These are phyloP conservation scores for Rotaria macrura DNA, from an alignment of 2,888 invertebrate genomes.

Conservation along the genomic window DNA sequence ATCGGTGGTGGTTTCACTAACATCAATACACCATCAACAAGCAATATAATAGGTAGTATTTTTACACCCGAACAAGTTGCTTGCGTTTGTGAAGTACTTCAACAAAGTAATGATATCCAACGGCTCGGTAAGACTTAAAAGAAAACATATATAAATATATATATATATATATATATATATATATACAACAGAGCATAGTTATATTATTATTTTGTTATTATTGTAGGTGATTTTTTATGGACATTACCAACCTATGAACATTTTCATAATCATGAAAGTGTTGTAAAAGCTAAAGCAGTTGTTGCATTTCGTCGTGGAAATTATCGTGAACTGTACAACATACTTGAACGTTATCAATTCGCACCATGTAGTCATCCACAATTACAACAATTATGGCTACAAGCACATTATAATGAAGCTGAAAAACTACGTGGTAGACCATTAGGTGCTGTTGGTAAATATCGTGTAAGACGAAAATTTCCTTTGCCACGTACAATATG, in stretches of 20 bases:
- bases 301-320: constrained; percentile 74
- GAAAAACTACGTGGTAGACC: constrained; percentile 83
- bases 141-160: too few relatives aligned
- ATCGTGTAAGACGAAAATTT: constrained; percentile 84
- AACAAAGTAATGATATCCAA: constrained; percentile 90
- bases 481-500: constrained; percentile 93
- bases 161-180: too few relatives aligned
- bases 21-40: not conserved
- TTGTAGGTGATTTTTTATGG: constrained; percentile 69
- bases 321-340: constrained; percentile 87
- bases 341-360: constrained; percentile 85
- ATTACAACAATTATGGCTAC: constrained; percentile 83
- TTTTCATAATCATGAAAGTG: constrained; percentile 88
- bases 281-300: constrained; percentile 90
- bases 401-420: constrained; percentile 96
- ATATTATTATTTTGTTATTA: not conserved
- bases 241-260: constrained; percentile 90
- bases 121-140: constrained; percentile 50
- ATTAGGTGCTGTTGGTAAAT: constrained; percentile 67
- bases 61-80: constrained; percentile 98
- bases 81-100: constrained; percentile 92
- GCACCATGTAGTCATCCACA: constrained; percentile 86
- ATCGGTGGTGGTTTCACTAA: not conserved
- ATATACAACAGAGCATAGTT: too few relatives aligned
- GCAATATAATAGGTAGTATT: not conserved